Base-by-base conservation (phyloP, 2,113 vertebrate genomes). In the Elachura formosa region DNA sequence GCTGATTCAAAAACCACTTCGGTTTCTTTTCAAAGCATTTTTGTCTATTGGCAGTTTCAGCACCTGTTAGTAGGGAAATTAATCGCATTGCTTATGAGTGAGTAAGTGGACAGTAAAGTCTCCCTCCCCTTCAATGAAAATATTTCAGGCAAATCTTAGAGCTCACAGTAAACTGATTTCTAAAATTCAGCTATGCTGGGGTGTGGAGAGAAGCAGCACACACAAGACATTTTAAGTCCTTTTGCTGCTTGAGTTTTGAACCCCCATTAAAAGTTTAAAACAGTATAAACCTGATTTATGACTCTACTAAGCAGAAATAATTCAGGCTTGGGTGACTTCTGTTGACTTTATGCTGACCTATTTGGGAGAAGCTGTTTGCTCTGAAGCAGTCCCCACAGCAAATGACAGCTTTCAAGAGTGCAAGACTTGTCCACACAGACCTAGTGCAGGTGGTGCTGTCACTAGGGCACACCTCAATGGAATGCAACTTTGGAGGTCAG, bases 331-430 rank as follows among this genome's bases (percentile, higher is more conserved):
- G 23, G 29, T 74, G 38, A 56, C 40, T 85, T 66, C 43, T 72
- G 62, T 88, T 84, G 94, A 41, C 62, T 93, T 87, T 40, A 20
- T 58, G 79, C 33, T 62, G 79, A 73, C 62, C 18, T 46, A 9
- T 62, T 45, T 80, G 79, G 51, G 82, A 86, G 79, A 93, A 94
- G 83, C 52, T 77, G 5, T 88, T 86, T 90, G 92, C 77, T 90
- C 54, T 58, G 14, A 26, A 56, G 69, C 18, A 71, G 86, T 34
- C 85, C 62, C 40, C 78, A 34, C 43, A 91, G 78, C 62, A 54
- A 89, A 54, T 13, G 34, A 73, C 0, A 0, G 87, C 78, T 89
- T 84, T 88, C 41, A 45, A 6, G 55, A 56, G 72, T 3, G 4
- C 54, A 33, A 15, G 66, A 26, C 87, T 68, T 43, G 62, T 69